Percentiles rank a stretch among this genome's conserved stretches.
Conservation (phyloP, 2,113 vertebrate species). For the Panthera tigris region DNA sequence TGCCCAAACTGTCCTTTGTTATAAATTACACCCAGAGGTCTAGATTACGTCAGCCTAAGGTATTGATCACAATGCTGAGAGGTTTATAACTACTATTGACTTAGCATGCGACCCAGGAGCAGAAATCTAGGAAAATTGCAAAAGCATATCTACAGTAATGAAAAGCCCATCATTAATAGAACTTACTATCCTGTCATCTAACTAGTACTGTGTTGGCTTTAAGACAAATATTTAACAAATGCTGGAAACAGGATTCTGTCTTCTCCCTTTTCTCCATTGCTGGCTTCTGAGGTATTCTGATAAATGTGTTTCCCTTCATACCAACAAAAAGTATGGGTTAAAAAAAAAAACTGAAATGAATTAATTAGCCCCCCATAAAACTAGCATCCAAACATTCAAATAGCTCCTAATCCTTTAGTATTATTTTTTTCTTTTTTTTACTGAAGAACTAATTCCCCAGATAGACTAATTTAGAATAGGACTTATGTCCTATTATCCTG, state of each 20-base stretch:
- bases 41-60: slow-evolving; percentile 78
- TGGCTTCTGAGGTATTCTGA: background rate
- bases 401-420: background rate
- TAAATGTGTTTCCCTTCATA: slow-evolving; percentile 23
- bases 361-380: background rate
- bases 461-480: slow-evolving; percentile 22
- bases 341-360: background rate
- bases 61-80: slow-evolving; percentile 78
- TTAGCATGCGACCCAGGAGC: slow-evolving; percentile 71
- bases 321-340: background rate
- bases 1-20: slow-evolving; percentile 74
- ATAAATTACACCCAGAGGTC: slow-evolving; percentile 73
- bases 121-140: slow-evolving; percentile 74
- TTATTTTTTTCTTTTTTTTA: background rate
- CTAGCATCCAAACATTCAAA: slow-evolving; percentile 9
- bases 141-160: slow-evolving; percentile 65
- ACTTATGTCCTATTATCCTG: background rate
- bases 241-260: background rate
- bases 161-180: slow-evolving; percentile 66
- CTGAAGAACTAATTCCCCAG: background rate
- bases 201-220: background rate
- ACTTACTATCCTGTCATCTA: slow-evolving; percentile 20
- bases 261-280: background rate
- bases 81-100: slow-evolving; percentile 80
- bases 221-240: slow-evolving; percentile 56